These are phyloP conservation scores for Camelus dromedarius DNA, from an alignment of 2,113 vertebrate genomes.

Conservation along the genomic window DNA sequence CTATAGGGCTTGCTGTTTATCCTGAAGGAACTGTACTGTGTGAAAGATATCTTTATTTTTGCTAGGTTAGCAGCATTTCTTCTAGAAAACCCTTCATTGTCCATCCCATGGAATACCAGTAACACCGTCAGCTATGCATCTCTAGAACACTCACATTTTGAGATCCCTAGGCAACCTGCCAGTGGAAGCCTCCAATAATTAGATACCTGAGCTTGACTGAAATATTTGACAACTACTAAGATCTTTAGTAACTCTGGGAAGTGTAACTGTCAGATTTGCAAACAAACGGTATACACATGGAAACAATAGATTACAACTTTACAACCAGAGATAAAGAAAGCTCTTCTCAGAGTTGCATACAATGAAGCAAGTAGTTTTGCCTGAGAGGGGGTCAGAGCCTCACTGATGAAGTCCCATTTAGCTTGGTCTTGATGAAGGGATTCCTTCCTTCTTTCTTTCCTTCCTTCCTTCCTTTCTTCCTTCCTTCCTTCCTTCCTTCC, in stretches of 20 bases:
- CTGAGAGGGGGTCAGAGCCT: not conserved
- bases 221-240: not conserved
- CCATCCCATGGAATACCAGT: not conserved
- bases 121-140: not conserved
- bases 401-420: not conserved
- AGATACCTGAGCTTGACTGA: not conserved
- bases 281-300: not conserved
- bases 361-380: not conserved
- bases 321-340: not conserved
- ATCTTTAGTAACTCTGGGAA: not conserved
- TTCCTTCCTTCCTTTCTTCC: too few species aligned
- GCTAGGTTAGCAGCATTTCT: not conserved
- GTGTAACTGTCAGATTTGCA: not conserved
- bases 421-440: not conserved
- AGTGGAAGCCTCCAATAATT: not conserved
- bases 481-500: too few species aligned
- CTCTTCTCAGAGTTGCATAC: not conserved
- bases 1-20: not conserved
- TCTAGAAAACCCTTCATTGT: not conserved
- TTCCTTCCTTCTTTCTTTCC: not conserved
- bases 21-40: fast-evolving
- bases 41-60: not conserved
- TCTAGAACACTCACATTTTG: not conserved
- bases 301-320: not conserved
- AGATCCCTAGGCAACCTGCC: not conserved